Evolutionary conservation across 2,113 vertebrate genomes (phyloP).

Genomic region (Lynx canadensis): DNA sequence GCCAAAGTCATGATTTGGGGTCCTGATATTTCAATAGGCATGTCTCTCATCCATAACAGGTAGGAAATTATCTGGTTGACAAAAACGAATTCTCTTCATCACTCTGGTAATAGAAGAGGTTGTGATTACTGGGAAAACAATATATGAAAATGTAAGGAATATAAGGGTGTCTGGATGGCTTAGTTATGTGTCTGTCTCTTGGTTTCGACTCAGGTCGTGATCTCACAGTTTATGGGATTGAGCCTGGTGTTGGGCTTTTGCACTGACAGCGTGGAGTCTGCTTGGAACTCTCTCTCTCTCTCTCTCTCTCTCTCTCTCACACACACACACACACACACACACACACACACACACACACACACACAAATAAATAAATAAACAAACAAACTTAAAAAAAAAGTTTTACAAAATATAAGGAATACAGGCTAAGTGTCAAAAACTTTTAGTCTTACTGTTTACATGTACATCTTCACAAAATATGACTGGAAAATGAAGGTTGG

Average conservation of each 20-base stretch:
- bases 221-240: too few relatives aligned
- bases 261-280: too few relatives aligned
- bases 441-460: background rate
- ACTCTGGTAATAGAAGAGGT: background rate
- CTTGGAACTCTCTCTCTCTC: too few relatives aligned
- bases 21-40: background rate
- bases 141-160: background rate
- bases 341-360: too few relatives aligned
- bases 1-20: background rate
- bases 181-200: too few relatives aligned
- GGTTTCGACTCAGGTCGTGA: too few relatives aligned
- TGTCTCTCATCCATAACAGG: background rate
- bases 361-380: too few relatives aligned
- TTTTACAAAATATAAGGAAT: background rate
- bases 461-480: background rate
- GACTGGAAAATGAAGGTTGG: background rate
- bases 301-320: too few relatives aligned
- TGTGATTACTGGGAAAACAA: background rate
- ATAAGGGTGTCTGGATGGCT: too few relatives aligned
- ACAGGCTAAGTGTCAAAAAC: background rate
- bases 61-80: background rate
- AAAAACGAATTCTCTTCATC: background rate
- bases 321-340: too few relatives aligned
- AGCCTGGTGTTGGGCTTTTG: too few relatives aligned
- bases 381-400: too few relatives aligned